These are phyloP conservation scores for Aegotheles bennettii DNA, from an alignment of 2,113 vertebrate genomes.

Conservation along the genomic window DNA sequence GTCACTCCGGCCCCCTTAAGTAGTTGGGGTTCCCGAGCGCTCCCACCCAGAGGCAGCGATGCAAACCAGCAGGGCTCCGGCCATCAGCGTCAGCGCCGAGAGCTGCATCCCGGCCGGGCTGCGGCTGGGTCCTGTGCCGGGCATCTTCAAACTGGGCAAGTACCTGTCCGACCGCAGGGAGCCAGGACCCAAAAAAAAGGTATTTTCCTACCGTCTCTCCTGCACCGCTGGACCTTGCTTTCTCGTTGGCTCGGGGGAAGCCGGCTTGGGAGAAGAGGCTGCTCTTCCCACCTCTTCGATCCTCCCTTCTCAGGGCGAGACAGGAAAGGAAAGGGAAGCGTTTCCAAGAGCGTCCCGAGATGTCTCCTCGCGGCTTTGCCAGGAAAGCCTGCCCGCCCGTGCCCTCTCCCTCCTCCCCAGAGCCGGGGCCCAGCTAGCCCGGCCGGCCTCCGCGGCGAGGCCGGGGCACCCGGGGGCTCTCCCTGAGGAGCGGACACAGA, in stretches of 20 bases:
- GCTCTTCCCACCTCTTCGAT: background rate
- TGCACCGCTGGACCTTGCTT: slow-evolving; percentile 25
- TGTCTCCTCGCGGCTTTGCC: background rate
- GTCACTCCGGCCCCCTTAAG: slow-evolving; percentile 60
- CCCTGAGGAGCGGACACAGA: background rate
- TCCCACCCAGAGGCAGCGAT: slow-evolving; percentile 79
- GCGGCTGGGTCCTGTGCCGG: slow-evolving; percentile 90
- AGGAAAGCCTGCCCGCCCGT: background rate
- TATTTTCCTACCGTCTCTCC: slow-evolving; percentile 57
- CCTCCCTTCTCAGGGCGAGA: background rate
- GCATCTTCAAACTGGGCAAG: slow-evolving; percentile 94
- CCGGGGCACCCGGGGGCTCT: background rate
- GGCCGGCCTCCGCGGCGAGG: background rate
- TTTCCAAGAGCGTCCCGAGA: background rate
- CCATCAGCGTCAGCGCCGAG: slow-evolving; percentile 89
- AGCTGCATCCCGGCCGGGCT: slow-evolving; percentile 93
- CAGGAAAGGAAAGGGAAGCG: background rate
- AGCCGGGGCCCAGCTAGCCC: background rate
- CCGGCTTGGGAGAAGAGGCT: background rate
- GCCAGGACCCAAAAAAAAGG: slow-evolving; percentile 94
- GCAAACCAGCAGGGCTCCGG: slow-evolving; percentile 82
- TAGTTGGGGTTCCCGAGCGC: slow-evolving; percentile 71
- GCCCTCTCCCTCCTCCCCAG: background rate
- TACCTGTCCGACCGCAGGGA: slow-evolving; percentile 96
- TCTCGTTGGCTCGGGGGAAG: background rate